phyloP scores from a whole-genome alignment of 2,113 vertebrate genomes.

The Ameiurus melas region DNA sequence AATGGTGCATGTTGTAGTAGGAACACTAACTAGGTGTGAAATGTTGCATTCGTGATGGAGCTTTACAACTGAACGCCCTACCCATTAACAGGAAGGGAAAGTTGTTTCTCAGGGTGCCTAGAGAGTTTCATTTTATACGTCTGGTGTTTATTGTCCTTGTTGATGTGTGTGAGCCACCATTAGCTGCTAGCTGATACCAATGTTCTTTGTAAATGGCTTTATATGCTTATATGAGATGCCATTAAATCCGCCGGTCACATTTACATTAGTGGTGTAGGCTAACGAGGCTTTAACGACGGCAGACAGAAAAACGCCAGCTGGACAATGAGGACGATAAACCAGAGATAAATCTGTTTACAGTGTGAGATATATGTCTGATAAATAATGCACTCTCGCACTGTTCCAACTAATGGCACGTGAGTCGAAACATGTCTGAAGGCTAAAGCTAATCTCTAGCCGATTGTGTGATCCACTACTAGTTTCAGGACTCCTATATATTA shows the following conservation, averaged over 20 bases:
- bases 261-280: slow-evolving; percentile 17
- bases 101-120: background rate
- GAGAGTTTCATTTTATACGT: background rate
- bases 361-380: background rate
- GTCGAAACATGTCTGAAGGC: background rate
- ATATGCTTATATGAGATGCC: background rate
- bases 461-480: background rate
- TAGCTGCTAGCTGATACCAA: slow-evolving; percentile 20
- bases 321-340: background rate
- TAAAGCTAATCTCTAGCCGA: background rate
- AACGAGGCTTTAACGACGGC: slow-evolving; percentile 12
- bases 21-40: slow-evolving; percentile 7
- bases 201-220: slow-evolving; percentile 20
- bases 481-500: background rate
- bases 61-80: background rate
- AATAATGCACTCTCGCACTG: background rate
- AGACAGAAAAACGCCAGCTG: background rate
- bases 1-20: background rate
- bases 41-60: background rate
- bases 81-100: background rate
- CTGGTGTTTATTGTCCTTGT: slow-evolving; percentile 24
- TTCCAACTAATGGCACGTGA: background rate
- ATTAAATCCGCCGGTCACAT: background rate
- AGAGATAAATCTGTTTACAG: slow-evolving; percentile 19
- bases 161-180: slow-evolving; percentile 4